Evolutionary conservation across 2,113 vertebrate species (phyloP).

Genomic region (Sus scrofa): T2T-Sscrofa CM000824.6:190826501-190827000

Average conservation of each 20-base stretch:
- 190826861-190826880: background rate
- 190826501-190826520: slow-evolving; percentile 84
- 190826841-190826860: background rate
- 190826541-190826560: slow-evolving; percentile 76
- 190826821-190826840: background rate
- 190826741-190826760: slow-evolving; percentile 88
- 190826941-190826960: background rate
- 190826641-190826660: slow-evolving; percentile 91
- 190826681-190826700: slow-evolving; percentile 90
- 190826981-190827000: background rate
- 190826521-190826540: slow-evolving; percentile 80
- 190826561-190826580: slow-evolving; percentile 86
- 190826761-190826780: slow-evolving; percentile 76
- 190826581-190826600: slow-evolving; percentile 79
- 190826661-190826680: slow-evolving; percentile 91
- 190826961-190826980: slow-evolving; percentile 3
- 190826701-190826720: slow-evolving; percentile 89
- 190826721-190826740: slow-evolving; percentile 88
- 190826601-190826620: slow-evolving; percentile 86
- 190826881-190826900: background rate
- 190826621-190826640: slow-evolving; percentile 93
- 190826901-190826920: slow-evolving; percentile 25
- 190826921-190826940: background rate
- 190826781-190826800: background rate
- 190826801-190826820: background rate